Evolutionary conservation across 1,140 invertebrate species (phyloP).

Genomic region (Bradysia coprophila): DNA sequence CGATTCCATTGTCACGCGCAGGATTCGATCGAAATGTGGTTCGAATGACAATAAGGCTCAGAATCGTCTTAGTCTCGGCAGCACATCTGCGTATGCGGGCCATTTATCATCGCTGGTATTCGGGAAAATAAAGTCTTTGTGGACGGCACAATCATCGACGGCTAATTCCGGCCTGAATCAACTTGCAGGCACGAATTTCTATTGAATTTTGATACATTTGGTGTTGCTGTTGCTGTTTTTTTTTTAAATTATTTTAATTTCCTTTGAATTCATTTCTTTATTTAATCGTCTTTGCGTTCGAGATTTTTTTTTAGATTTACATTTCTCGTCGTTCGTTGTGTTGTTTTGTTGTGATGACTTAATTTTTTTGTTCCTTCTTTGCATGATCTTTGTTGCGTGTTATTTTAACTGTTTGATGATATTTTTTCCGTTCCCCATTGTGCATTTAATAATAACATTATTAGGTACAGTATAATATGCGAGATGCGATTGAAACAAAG

Average conservation of each 20-base stretch:
- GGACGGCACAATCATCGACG: conserved; percentile 51
- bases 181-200: conserved; percentile 28
- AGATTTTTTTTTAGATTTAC: too few relatives aligned
- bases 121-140: conserved; percentile 70
- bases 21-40: conserved; percentile 8
- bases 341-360: neutral
- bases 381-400: conserved; percentile 1
- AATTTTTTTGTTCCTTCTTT: conserved; percentile 3
- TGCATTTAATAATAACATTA: neutral
- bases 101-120: conserved; percentile 59
- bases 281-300: too few relatives aligned
- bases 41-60: conserved; percentile 17
- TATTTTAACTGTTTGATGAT: conserved; percentile 11
- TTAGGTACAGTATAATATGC: too few relatives aligned
- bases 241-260: neutral
- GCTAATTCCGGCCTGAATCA: conserved; percentile 56
- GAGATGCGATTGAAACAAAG: too few relatives aligned
- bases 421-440: conserved; percentile 5
- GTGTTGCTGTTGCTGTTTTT: conserved; percentile 4
- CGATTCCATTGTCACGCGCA: conserved; percentile 18
- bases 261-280: too few relatives aligned
- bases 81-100: conserved; percentile 30
- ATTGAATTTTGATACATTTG: neutral
- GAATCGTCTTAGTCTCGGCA: conserved; percentile 18
- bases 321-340: neutral